Conservation (phyloP, 2,888 invertebrate genomes). For the Caenorhabditis sp. region DNA sequence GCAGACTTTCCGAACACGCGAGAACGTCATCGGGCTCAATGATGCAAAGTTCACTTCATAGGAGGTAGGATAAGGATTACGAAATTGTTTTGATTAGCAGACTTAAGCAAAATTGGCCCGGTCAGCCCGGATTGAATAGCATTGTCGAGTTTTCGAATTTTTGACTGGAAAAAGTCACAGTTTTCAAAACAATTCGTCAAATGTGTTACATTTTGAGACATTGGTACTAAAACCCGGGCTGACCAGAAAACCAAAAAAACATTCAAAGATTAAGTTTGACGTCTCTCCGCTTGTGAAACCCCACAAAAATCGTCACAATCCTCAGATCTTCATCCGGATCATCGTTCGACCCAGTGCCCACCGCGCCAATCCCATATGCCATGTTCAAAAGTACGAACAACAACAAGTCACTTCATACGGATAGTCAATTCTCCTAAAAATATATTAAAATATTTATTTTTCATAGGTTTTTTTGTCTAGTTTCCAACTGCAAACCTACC, state of each 20-base stretch:
- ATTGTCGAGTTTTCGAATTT: not conserved
- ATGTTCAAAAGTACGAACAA: conserved; percentile 37
- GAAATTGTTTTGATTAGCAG: no score
- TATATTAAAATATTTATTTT: conserved; percentile 16
- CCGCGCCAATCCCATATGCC: conserved; percentile 13
- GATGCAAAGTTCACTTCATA: conserved; percentile 23
- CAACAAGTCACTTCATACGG: conserved; percentile 41
- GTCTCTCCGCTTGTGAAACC: no score
- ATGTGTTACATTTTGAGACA: no score
- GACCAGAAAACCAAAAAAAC: no score
- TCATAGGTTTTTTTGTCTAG: not conserved
- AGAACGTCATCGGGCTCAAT: conserved; percentile 45
- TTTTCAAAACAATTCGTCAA: no score
- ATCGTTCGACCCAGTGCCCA: conserved; percentile 33
- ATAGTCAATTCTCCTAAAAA: conserved; percentile 28
- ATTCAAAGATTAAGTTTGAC: no score
- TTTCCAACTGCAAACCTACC: no score
- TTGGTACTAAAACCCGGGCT: no score
- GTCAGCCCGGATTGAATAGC: no score
- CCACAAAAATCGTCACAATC: no score
- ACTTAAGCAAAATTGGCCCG: no score
- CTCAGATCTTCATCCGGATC: conserved; percentile 40
- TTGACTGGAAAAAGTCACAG: no score
- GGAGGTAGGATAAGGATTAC: conserved; percentile 15
- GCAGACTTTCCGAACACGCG: conserved; percentile 38